Percentiles rank a stretch among this genome's conserved stretches.
Evolutionary conservation across 2,888 invertebrate species (phyloP).

Genomic region (Coelinius sp.): DNA sequence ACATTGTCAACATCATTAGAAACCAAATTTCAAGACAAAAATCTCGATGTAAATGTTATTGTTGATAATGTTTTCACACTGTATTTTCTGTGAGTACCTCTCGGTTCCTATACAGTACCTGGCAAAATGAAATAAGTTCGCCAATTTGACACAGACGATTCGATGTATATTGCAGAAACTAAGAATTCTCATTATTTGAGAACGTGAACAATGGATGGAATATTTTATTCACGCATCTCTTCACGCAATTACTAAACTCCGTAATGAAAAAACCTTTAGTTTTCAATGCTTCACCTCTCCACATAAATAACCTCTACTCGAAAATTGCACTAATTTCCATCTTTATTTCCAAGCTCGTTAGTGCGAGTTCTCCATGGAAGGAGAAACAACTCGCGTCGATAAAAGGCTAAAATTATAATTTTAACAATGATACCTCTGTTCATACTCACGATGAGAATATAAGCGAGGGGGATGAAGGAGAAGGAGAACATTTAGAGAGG

Average conservation of each 20-base stretch:
- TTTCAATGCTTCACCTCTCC: not conserved
- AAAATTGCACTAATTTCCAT: not conserved
- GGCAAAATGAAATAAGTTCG: no score
- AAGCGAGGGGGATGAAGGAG: not conserved
- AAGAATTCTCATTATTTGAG: not conserved
- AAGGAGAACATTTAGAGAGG: not conserved
- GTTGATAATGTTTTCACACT: not conserved
- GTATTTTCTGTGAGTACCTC: no score
- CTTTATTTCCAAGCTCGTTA: not conserved
- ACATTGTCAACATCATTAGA: not conserved
- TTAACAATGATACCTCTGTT: slow-evolving; percentile 20
- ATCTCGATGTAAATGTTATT: not conserved
- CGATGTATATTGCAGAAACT: no score
- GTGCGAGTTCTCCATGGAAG: not conserved
- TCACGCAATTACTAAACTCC: not conserved
- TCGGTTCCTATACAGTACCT: no score
- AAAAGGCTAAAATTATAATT: slow-evolving; percentile 6
- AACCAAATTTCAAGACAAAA: not conserved
- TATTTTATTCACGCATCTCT: not conserved
- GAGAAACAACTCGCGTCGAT: not conserved
- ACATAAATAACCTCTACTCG: not conserved
- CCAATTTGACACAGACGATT: no score
- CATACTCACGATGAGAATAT: not conserved
- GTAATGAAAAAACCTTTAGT: not conserved
- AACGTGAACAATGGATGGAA: not conserved